A percentile compares a stretch with the other conserved stretches of the same genome.
These are phyloP conservation scores for Troglohyphantes excavatus DNA, from an alignment of 2,888 invertebrate genomes.

Conservation along the genomic window DNA sequence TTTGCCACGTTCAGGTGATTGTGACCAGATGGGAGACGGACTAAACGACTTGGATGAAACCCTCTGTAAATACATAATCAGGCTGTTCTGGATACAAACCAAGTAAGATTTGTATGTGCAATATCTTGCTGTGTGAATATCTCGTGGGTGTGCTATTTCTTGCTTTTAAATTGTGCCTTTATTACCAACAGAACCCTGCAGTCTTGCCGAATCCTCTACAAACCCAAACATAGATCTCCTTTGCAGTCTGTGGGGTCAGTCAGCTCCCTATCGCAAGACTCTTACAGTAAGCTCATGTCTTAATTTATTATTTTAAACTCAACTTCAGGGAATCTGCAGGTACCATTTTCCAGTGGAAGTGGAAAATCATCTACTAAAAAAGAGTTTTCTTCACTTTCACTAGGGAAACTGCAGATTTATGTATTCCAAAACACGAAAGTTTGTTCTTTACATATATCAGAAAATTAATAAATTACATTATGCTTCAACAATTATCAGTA, in stretches of 20 bases:
- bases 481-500: too few species aligned
- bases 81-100: slow-evolving; percentile 91
- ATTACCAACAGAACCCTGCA: slow-evolving; percentile 88
- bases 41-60: slow-evolving; percentile 73
- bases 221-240: slow-evolving; percentile 80
- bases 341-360: too few species aligned
- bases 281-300: slow-evolving; percentile 75
- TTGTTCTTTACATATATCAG: too few species aligned
- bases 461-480: too few species aligned
- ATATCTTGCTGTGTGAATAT: not conserved
- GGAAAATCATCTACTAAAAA: too few species aligned
- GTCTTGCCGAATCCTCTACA: slow-evolving; percentile 88
- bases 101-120: slow-evolving; percentile 83
- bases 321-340: too few species aligned
- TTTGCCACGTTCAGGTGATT: slow-evolving; percentile 27
- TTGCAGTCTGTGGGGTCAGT: slow-evolving; percentile 79
- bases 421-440: too few species aligned
- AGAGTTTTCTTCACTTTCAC: too few species aligned
- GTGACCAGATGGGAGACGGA: slow-evolving; percentile 73
- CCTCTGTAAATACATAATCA: slow-evolving; percentile 83
- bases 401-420: too few species aligned
- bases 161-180: not conserved
- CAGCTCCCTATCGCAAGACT: slow-evolving; percentile 82
- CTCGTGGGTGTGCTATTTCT: not conserved
- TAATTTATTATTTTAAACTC: too few species aligned